These are phyloP conservation scores for Pedionomus torquatus DNA, from an alignment of 2,113 vertebrate species.

Conservation along the genomic window DNA sequence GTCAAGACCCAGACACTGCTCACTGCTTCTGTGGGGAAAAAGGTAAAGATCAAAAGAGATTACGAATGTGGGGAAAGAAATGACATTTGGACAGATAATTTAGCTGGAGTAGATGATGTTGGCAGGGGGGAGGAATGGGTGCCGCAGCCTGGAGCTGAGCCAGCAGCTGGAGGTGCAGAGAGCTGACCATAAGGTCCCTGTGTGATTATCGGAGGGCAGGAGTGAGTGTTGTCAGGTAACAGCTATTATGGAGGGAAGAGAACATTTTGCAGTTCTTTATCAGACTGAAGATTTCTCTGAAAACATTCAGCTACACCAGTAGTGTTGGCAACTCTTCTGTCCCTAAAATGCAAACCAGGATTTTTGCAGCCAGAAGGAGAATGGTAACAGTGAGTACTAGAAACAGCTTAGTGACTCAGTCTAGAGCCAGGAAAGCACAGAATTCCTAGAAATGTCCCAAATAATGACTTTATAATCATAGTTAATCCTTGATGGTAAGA, in stretches of 20 bases:
- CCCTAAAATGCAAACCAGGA: background rate
- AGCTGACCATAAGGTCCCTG: background rate
- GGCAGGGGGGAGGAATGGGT: background rate
- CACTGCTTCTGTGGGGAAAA: background rate
- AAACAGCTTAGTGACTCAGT: background rate
- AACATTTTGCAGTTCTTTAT: background rate
- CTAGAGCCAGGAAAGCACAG: background rate
- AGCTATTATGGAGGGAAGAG: background rate
- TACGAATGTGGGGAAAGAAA: background rate
- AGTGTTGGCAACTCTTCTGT: background rate
- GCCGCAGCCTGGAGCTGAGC: background rate
- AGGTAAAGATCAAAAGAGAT: background rate
- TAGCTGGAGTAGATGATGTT: background rate
- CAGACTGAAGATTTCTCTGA: background rate
- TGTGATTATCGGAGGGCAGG: rapidly evolving
- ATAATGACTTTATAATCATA: background rate
- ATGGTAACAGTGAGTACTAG: background rate
- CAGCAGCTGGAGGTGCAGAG: rapidly evolving
- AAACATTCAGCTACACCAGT: background rate
- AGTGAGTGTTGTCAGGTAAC: background rate
- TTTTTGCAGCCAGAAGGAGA: background rate
- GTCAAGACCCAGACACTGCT: background rate
- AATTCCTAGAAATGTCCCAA: background rate
- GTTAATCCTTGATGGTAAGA: background rate
- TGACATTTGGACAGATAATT: background rate